phyloP scores from a whole-genome alignment of 2,888 invertebrate genomes.

The Thymelicus lineola region DNA sequence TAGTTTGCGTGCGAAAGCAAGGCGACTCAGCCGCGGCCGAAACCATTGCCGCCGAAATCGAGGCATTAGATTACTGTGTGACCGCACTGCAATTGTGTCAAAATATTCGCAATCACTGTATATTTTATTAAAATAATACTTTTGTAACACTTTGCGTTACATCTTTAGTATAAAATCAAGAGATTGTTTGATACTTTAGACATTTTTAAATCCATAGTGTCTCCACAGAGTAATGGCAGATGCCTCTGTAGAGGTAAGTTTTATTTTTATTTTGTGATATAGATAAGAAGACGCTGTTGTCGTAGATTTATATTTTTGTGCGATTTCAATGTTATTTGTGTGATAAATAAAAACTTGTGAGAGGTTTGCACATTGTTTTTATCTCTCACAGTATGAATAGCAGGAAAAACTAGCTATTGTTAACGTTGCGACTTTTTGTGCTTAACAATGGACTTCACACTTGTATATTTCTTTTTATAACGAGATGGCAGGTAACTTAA shows the following conservation, averaged over 20 bases:
- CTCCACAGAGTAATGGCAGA: constrained; percentile 18
- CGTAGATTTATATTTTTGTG: background rate
- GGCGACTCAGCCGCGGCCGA: constrained; percentile 32
- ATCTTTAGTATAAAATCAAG: background rate
- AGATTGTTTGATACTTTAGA: background rate
- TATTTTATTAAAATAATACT: constrained; percentile 29
- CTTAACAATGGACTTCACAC: constrained; percentile 11
- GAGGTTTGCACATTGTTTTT: constrained; percentile 4
- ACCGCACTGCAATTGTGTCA: constrained; percentile 32
- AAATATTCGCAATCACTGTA: constrained; percentile 31
- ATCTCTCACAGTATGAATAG: constrained; percentile 10
- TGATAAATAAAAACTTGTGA: background rate
- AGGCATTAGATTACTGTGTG: constrained; percentile 34
- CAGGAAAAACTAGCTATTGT: constrained; percentile 17
- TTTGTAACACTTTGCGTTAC: background rate
- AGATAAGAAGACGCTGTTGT: background rate
- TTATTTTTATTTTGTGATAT: background rate
- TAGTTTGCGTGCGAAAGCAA: constrained; percentile 38
- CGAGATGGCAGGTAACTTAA: background rate
- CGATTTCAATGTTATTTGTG: background rate
- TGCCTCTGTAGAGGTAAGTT: constrained; percentile 36
- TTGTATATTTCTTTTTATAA: background rate
- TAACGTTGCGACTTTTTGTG: constrained; percentile 12
- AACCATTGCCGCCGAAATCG: constrained; percentile 32
- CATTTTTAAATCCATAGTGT: constrained; percentile 1